These are phyloP conservation scores for Pachymerium ferrugineum DNA, from an alignment of 2,888 invertebrate species.

Conservation along the genomic window DNA sequence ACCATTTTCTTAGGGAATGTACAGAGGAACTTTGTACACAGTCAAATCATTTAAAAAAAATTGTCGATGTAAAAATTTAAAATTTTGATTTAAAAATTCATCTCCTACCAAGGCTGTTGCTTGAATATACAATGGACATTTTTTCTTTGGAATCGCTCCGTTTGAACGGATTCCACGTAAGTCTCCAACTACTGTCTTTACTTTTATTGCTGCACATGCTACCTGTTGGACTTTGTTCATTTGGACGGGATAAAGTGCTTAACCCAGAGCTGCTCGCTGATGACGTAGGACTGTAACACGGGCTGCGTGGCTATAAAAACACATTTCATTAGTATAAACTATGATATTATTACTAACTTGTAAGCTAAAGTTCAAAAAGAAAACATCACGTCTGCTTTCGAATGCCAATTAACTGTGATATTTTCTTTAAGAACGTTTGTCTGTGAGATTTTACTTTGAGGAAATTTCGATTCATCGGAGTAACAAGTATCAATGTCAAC, in stretches of 20 bases:
- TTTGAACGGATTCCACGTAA: constrained; percentile 64
- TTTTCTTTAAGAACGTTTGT: not conserved
- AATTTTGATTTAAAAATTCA: constrained; percentile 6
- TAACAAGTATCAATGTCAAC: constrained; percentile 76
- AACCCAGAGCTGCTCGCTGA: constrained; percentile 36
- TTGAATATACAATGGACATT: not conserved
- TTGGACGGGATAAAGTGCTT: constrained; percentile 34
- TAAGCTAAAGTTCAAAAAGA: not conserved
- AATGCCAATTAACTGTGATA: not conserved
- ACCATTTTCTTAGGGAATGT: too few relatives aligned
- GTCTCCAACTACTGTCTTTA: constrained; percentile 38
- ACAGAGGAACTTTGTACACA: not conserved
- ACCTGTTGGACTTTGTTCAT: constrained; percentile 35
- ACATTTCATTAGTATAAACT: not conserved
- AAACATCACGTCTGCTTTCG: not conserved
- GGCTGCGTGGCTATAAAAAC: constrained; percentile 31
- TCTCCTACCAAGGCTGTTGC: constrained; percentile 17
- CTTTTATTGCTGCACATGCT: constrained; percentile 36
- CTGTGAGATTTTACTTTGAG: constrained; percentile 35
- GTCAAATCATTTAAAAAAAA: not conserved
- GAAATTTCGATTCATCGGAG: constrained; percentile 53
- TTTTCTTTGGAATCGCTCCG: constrained; percentile 31
- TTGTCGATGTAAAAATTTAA: not conserved
- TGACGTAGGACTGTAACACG: constrained; percentile 33
- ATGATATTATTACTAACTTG: not conserved